A percentile compares a stretch with the other conserved stretches of the same genome.
Evolutionary conservation across 1,140 invertebrate species (phyloP).

Genomic region (Temnothorax longispinosus): DNA sequence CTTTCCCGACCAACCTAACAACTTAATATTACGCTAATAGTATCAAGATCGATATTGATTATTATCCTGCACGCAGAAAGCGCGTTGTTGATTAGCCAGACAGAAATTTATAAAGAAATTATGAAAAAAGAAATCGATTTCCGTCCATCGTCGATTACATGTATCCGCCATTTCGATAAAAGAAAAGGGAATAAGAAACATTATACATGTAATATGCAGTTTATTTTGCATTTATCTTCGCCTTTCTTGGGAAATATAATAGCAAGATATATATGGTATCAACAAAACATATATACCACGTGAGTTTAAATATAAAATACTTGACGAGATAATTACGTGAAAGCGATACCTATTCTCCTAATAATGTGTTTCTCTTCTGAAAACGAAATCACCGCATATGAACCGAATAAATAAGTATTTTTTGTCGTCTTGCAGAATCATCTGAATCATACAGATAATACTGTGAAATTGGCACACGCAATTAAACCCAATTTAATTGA

Average conservation of each 20-base stretch:
- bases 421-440: no score
- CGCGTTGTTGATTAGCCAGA: not conserved
- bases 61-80: constrained; percentile 53
- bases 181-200: not conserved
- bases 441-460: not conserved
- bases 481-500: not conserved
- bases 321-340: not conserved
- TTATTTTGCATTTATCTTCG: not conserved
- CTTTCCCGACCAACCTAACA: constrained; percentile 44
- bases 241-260: not conserved
- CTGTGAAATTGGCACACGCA: not conserved
- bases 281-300: not conserved
- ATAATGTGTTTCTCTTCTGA: no score
- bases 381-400: no score
- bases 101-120: constrained; percentile 40
- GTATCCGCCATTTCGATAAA: not conserved
- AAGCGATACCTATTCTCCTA: not conserved
- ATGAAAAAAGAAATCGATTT: not conserved
- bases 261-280: not conserved
- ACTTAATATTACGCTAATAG: constrained; percentile 65
- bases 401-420: no score
- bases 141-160: not conserved
- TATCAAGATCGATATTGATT: constrained; percentile 64
- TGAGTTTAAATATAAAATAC: not conserved
- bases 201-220: not conserved